Evolutionary conservation across 2,113 vertebrate genomes (phyloP).

Genomic region (Solea solea): DNA sequence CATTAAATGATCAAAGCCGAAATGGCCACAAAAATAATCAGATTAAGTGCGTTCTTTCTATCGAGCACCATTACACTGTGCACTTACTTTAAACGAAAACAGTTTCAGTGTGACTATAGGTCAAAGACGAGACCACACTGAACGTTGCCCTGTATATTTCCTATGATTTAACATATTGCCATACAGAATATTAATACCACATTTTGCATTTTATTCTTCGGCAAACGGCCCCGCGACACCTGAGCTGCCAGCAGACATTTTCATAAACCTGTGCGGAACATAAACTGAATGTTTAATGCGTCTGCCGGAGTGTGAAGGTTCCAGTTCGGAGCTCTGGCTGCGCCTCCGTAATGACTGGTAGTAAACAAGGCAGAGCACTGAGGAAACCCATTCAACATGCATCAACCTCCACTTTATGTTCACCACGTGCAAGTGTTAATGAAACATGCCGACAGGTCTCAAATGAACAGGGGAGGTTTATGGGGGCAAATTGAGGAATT

Average conservation of each 20-base stretch:
- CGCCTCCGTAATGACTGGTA: slow-evolving; percentile 19
- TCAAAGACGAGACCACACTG: too few relatives aligned
- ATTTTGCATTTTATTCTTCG: background rate
- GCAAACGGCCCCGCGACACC: slow-evolving; percentile 1
- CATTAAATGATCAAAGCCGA: too few relatives aligned
- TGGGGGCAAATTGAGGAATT: slow-evolving; percentile 29
- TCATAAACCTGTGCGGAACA: slow-evolving; percentile 27
- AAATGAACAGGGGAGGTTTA: slow-evolving; percentile 8
- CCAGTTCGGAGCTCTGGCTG: slow-evolving; percentile 10
- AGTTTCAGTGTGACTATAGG: too few relatives aligned
- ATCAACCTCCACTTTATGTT: slow-evolving; percentile 49
- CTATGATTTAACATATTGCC: too few relatives aligned
- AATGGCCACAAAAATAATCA: too few relatives aligned
- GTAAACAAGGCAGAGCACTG: slow-evolving; percentile 48
- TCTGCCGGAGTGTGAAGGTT: slow-evolving; percentile 26
- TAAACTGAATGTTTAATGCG: slow-evolving; percentile 48
- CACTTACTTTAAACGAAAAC: too few relatives aligned
- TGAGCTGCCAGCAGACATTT: slow-evolving; percentile 25
- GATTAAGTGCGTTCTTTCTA: too few relatives aligned
- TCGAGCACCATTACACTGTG: too few relatives aligned
- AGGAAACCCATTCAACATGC: slow-evolving; percentile 42
- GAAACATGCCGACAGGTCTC: slow-evolving; percentile 24
- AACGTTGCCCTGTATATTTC: too few relatives aligned
- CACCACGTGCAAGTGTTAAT: slow-evolving; percentile 30
- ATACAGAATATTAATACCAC: too few relatives aligned